phyloP scores from a whole-genome alignment of 2,113 vertebrate species.

The Geococcyx californianus region DNA sequence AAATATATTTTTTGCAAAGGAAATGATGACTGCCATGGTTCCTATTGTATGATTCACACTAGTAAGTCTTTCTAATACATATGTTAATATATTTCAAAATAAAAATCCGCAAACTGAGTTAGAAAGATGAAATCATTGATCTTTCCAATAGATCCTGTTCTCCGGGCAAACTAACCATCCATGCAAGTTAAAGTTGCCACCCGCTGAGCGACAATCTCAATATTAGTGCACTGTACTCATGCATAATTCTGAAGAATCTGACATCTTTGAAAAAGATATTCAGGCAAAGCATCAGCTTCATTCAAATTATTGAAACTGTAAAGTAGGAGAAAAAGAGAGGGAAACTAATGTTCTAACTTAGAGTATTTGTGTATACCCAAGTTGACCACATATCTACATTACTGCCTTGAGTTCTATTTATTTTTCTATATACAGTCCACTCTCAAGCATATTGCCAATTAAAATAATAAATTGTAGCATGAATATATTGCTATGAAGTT shows the following conservation, averaged over 20 bases:
- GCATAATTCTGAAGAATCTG: neutral
- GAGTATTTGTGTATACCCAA: neutral
- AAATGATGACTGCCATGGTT: neutral
- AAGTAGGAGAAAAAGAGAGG: neutral
- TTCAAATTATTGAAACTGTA: neutral
- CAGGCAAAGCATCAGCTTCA: neutral
- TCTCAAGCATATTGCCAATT: neutral
- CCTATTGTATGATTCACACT: neutral
- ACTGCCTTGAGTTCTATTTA: neutral
- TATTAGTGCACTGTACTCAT: neutral
- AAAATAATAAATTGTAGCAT: neutral
- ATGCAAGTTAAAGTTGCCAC: neutral
- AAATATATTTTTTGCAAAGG: neutral
- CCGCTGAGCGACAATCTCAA: neutral
- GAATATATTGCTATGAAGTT: neutral
- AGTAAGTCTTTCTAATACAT: neutral
- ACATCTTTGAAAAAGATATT: neutral
- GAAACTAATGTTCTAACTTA: neutral
- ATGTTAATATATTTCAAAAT: neutral
- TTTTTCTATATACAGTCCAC: neutral
- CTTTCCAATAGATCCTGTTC: neutral
- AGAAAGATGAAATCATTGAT: neutral
- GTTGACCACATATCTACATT: neutral
- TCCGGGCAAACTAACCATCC: neutral
- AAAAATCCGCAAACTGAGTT: neutral